Evolutionary conservation across 2,888 invertebrate genomes (phyloP), one percentile per base, ranked within the genome.

Genomic region (Gastrophysa polygoni): DNA sequence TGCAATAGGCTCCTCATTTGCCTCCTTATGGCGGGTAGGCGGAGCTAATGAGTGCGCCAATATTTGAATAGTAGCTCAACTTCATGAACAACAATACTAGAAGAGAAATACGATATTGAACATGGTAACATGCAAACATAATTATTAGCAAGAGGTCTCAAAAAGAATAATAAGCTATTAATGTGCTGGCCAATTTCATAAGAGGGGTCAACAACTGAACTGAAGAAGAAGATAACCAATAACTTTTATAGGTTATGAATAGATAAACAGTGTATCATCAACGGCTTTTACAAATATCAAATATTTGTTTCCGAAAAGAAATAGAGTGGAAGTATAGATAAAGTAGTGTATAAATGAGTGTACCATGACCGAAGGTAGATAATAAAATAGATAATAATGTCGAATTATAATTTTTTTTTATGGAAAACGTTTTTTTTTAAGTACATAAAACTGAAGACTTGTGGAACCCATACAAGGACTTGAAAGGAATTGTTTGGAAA

Each of bases 401-500:
- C 6, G 38, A 32, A 24, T 7, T 5, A 5, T 24, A 5, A 24
- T 38, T 38, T 11, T 7, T 7, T 24, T 24, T 5, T 24, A 24
- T 24, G 24, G 7, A 24, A 24, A 24, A 48, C 10, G 2, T 5
- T 1, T 38, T 14, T 38, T 10, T 38, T 32, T 51, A 61, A 20
- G 14, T 61, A 24, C 72, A 65, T 59, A 75, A 83, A 44, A 84
- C 86, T 8, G 91, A 91, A 75, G 93, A 93, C 80, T 85, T 92
- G 83, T 94, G 94, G 93, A 91, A 91, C 50, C 91, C 93, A 0
- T 93, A 88, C 81, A 92, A 92, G 76, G 90, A 92, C 75, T 81
- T 94, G 38, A 88, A 89, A 65, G 85, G 83, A 24, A 85, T 89
- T 50, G 88, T 92, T 43, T 91, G 91, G 74, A 85, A 86, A 59